Evolutionary conservation across 1,140 invertebrate species (phyloP).

Genomic region (Rhagoletis pomonella): DNA sequence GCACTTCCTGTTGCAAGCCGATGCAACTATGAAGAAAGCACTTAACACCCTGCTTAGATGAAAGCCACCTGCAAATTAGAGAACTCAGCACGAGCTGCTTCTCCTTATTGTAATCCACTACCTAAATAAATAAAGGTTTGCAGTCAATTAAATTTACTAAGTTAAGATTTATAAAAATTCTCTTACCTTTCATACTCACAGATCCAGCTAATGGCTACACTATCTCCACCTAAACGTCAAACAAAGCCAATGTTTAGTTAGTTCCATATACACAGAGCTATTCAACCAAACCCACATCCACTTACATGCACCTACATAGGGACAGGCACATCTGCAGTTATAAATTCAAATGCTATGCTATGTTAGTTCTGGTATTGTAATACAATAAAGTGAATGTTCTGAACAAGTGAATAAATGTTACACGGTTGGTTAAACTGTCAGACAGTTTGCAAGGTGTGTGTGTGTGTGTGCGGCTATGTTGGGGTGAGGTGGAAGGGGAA

Average conservation of each 20-base stretch:
- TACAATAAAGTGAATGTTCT: conserved; percentile 1
- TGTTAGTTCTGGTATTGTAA: background rate
- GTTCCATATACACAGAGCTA: background rate
- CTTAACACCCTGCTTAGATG: no score
- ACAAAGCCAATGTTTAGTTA: background rate
- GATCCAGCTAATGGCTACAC: background rate
- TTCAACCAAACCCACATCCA: no score
- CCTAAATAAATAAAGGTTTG: background rate
- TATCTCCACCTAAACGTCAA: background rate
- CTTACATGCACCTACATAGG: background rate
- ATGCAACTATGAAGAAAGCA: no score
- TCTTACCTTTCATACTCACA: background rate
- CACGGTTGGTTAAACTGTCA: conserved; percentile 26
- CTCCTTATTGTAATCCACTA: no score
- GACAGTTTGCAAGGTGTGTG: background rate
- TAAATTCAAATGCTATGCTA: background rate
- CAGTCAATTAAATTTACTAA: background rate
- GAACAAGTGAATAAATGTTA: conserved; percentile 18
- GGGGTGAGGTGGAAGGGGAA: background rate
- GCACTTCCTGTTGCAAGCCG: no score
- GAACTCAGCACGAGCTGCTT: no score
- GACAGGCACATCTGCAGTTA: background rate
- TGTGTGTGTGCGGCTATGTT: background rate
- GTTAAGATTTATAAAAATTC: background rate
- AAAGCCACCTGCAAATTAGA: no score